Conservation (phyloP, 2,797 vertebrate species). For the Mus spretus region DNA sequence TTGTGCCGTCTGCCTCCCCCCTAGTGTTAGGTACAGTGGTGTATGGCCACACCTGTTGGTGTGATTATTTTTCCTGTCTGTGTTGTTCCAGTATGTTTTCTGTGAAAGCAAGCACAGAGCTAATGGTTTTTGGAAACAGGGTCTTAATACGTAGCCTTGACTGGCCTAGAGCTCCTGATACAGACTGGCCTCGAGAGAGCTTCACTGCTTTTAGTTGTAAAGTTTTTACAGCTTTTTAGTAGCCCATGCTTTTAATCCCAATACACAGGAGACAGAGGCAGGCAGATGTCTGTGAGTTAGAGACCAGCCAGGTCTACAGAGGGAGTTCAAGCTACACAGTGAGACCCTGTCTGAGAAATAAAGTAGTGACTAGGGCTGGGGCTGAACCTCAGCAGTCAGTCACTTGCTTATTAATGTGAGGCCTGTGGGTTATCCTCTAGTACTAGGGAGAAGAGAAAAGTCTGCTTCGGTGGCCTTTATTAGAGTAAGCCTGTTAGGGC, state of each 20-base stretch:
- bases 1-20: neutral
- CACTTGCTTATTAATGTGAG: neutral
- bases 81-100: neutral
- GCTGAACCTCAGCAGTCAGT: neutral
- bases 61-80: neutral
- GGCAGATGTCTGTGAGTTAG: neutral
- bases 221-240: neutral
- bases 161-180: neutral
- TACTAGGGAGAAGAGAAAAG: neutral
- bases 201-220: neutral
- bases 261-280: neutral
- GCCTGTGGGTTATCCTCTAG: neutral
- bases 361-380: neutral
- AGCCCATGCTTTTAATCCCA: neutral
- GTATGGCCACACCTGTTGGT: neutral
- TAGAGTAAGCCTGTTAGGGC: conserved; percentile 40
- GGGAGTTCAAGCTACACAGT: neutral
- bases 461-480: neutral
- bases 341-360: neutral
- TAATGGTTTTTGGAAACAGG: neutral
- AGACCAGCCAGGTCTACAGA: neutral
- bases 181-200: neutral
- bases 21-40: neutral
- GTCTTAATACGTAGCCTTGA: neutral
- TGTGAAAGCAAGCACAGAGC: neutral